Evolutionary conservation across 1,140 invertebrate genomes (phyloP).

Genomic region (Cepaea nemoralis): DNA sequence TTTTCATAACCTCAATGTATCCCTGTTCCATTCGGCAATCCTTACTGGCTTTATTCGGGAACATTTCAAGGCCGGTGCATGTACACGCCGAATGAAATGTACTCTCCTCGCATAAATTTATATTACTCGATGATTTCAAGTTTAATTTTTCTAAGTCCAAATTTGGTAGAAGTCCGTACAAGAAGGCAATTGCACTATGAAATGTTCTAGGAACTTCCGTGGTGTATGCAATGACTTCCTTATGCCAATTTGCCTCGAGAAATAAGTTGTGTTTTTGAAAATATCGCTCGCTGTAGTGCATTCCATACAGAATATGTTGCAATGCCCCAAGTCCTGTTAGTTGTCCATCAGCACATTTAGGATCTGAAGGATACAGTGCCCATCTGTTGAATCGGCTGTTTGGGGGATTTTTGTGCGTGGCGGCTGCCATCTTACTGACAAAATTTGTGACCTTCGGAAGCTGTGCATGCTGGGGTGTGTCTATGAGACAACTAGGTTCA

Average conservation of each 20-base stretch:
- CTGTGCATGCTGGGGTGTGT: conserved; percentile 15
- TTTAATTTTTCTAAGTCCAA: conserved; percentile 74
- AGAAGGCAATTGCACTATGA: conserved; percentile 86
- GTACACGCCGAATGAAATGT: conserved; percentile 79
- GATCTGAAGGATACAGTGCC: conserved; percentile 13
- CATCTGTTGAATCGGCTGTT: neutral
- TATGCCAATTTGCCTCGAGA: conserved; percentile 68
- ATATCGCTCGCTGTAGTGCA: conserved; percentile 76
- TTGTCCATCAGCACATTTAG: conserved; percentile 19
- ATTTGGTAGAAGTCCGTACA: conserved; percentile 82
- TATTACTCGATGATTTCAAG: conserved; percentile 67
- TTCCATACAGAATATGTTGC: conserved; percentile 19
- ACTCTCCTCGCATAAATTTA: conserved; percentile 57
- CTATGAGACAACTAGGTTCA: neutral
- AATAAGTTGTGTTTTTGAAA: conserved; percentile 75
- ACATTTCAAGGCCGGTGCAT: conserved; percentile 72
- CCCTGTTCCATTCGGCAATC: conserved; percentile 47
- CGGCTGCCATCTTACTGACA: neutral
- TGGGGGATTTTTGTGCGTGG: neutral
- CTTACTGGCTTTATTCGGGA: conserved; percentile 50
- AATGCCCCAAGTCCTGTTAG: conserved; percentile 14
- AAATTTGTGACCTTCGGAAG: neutral
- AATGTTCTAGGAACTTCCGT: conserved; percentile 89
- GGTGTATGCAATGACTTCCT: conserved; percentile 82
- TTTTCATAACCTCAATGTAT: conserved; percentile 36